phyloP scores from a whole-genome alignment of 1,140 invertebrate species.

The Propsilocerus akamusi region DNA sequence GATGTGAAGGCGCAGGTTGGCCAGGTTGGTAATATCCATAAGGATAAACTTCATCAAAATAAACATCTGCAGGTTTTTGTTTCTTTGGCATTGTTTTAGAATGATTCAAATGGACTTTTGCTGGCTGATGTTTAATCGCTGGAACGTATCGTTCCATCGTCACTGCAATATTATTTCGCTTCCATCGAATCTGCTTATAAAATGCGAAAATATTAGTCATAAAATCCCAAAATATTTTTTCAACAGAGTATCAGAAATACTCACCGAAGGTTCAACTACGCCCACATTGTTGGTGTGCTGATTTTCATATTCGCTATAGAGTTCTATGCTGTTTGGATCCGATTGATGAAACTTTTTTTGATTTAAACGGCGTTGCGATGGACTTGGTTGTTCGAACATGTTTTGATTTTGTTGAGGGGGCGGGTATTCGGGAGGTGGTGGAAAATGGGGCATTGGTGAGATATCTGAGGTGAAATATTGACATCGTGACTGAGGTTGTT shows the following conservation, averaged over 20 bases:
- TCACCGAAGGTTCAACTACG: no score
- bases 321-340: background rate
- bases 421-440: background rate
- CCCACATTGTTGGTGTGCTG: background rate
- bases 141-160: conserved; percentile 32
- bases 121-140: conserved; percentile 5
- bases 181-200: background rate
- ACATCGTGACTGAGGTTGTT: conserved; percentile 1
- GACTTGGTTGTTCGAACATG: background rate
- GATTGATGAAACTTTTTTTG: background rate
- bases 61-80: conserved; percentile 10
- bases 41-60: conserved; percentile 31
- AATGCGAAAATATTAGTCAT: no score
- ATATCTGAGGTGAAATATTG: background rate
- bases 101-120: conserved; percentile 8
- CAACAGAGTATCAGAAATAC: background rate
- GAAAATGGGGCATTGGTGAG: background rate
- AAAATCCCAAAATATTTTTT: no score
- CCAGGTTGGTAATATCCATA: conserved; percentile 60
- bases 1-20: conserved; percentile 27
- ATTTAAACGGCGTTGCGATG: background rate
- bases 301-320: background rate
- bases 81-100: conserved; percentile 12
- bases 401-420: background rate
- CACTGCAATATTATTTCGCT: conserved; percentile 28